A percentile compares a stretch with the other conserved stretches of the same genome.
These are phyloP conservation scores for Verasper variegatus DNA, from an alignment of 2,113 vertebrate species.

Conservation along the genomic window DNA sequence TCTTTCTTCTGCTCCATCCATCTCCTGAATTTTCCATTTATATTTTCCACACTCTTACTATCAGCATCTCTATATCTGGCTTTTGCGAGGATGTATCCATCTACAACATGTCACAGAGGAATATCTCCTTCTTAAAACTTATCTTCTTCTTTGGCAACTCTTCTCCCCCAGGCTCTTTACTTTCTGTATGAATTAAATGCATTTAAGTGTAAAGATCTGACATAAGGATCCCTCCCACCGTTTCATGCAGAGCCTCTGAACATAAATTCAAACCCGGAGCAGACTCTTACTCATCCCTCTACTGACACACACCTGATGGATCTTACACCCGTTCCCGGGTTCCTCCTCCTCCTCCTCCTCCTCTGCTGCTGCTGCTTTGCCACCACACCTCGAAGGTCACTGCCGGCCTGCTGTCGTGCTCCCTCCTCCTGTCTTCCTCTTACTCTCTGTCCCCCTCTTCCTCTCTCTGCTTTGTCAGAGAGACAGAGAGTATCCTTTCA, in stretches of 20 bases:
- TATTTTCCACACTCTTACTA: slow-evolving; percentile 42
- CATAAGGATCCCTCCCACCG: background rate
- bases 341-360: slow-evolving; percentile 32
- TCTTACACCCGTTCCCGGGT: slow-evolving; percentile 52
- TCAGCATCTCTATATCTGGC: slow-evolving; percentile 55
- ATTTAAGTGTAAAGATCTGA: slow-evolving; percentile 1
- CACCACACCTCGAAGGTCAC: slow-evolving; percentile 73
- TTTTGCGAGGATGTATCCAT: slow-evolving; percentile 48
- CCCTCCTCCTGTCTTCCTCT: slow-evolving; percentile 52
- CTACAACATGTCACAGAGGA: slow-evolving; percentile 38
- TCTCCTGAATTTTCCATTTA: slow-evolving; percentile 53
- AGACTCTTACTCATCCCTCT: slow-evolving; percentile 58
- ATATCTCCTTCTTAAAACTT: slow-evolving; percentile 25
- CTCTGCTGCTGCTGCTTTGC: slow-evolving; percentile 17
- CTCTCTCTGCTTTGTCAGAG: slow-evolving; percentile 48
- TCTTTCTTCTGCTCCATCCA: slow-evolving; percentile 42
- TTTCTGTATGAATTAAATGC: slow-evolving; percentile 2
- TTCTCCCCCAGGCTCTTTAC: background rate
- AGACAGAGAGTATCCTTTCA: slow-evolving; percentile 73
- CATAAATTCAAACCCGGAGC: slow-evolving; percentile 11
- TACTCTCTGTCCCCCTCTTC: slow-evolving; percentile 40
- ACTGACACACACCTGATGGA: slow-evolving; percentile 79
- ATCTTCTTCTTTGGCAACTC: slow-evolving; percentile 34
- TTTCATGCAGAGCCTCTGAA: slow-evolving; percentile 20
- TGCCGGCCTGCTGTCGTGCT: slow-evolving; percentile 51